phyloP scores from a whole-genome alignment of 1,140 invertebrate genomes.

The Tetragnatha versicolor region DNA sequence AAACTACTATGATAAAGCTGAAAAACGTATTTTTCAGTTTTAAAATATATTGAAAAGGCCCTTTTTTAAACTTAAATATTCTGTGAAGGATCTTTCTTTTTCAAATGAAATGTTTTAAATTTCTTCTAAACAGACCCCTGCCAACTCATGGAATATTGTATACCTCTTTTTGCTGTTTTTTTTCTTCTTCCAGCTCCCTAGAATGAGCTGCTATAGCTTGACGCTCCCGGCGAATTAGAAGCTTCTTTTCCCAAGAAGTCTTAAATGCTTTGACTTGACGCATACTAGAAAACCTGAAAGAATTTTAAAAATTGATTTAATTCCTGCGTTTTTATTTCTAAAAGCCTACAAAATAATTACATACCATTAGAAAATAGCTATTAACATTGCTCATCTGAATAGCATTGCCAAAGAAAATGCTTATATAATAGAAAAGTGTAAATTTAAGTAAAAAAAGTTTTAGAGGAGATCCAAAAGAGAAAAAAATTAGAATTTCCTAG shows the following conservation, averaged over 20 bases:
- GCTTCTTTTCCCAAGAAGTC: conserved; percentile 23
- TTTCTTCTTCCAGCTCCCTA: conserved; percentile 8
- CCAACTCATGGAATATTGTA: not conserved
- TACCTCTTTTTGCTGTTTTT: conserved; percentile 29
- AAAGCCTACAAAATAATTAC: no score
- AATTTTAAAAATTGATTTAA: no score
- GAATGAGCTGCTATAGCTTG: not conserved
- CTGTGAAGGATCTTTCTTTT: not conserved
- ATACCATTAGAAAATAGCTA: not conserved
- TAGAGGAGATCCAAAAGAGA: not conserved
- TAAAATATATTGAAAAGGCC: not conserved
- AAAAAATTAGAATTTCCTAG: not conserved
- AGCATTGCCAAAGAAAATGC: not conserved
- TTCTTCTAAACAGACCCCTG: not conserved
- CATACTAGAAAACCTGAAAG: conserved; percentile 43
- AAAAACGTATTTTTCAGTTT: not conserved
- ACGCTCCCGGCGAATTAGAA: not conserved
- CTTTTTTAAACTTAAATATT: not conserved
- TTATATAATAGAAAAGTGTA: not conserved
- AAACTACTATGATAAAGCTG: not conserved
- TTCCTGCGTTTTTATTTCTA: no score
- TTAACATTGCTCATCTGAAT: not conserved
- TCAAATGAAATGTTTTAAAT: not conserved
- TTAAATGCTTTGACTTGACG: conserved; percentile 48
- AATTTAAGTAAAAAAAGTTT: not conserved